Conservation (phyloP, 1,140 invertebrate species). For the Oncopodura yosiiana region DNA sequence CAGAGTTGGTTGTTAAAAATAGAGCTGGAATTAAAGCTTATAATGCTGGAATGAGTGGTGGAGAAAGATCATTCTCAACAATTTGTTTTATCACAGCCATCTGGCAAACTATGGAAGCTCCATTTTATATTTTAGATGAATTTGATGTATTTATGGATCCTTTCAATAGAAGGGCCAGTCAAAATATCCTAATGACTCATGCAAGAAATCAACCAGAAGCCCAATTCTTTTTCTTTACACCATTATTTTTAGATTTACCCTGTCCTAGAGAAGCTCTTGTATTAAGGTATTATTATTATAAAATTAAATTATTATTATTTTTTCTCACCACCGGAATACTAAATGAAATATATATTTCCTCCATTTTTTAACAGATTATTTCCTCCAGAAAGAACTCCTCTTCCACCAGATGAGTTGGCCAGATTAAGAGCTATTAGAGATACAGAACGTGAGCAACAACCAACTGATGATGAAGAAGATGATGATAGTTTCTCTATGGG, state of each 20-base stretch:
- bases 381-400: too few relatives aligned
- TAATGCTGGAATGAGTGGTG: constrained; percentile 70
- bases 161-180: constrained; percentile 17
- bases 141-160: constrained; percentile 92
- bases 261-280: background rate
- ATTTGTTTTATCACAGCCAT: constrained; percentile 84
- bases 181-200: constrained; percentile 10
- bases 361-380: too few relatives aligned
- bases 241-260: constrained; percentile 10
- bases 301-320: background rate
- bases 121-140: constrained; percentile 92
- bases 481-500: too few relatives aligned
- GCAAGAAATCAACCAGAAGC: background rate
- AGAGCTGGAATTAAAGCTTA: constrained; percentile 46
- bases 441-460: too few relatives aligned
- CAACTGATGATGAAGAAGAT: too few relatives aligned
- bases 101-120: constrained; percentile 79
- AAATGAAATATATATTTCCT: too few relatives aligned
- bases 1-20: too few relatives aligned
- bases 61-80: constrained; percentile 88
- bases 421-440: too few relatives aligned
- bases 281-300: background rate
- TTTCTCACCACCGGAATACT: too few relatives aligned
- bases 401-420: too few relatives aligned
- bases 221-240: constrained; percentile 27